phyloP scores from a whole-genome alignment of 2,797 vertebrate species.

The Pseudochaenichthys georgianus region DNA sequence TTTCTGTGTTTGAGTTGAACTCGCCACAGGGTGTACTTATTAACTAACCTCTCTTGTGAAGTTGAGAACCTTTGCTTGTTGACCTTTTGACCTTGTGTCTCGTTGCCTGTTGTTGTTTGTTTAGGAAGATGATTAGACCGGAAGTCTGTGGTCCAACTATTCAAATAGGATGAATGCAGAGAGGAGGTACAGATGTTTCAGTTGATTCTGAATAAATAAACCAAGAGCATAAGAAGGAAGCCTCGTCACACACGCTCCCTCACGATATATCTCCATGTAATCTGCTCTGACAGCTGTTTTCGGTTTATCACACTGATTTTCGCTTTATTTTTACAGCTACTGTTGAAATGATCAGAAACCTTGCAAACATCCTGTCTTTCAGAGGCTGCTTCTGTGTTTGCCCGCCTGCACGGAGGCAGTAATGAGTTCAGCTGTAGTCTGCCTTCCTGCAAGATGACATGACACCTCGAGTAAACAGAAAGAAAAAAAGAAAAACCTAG shows the following conservation, averaged over 20 bases:
- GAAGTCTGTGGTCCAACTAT: background rate
- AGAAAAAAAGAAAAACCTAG: constrained; percentile 7
- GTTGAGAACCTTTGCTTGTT: background rate
- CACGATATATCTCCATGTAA: background rate
- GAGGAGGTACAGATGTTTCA: background rate
- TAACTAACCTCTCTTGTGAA: background rate
- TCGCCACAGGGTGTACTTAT: too few relatives aligned
- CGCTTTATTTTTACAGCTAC: background rate
- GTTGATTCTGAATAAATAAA: constrained; percentile 1
- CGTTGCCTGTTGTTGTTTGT: background rate
- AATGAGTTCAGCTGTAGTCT: constrained; percentile 62
- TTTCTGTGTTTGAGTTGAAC: too few relatives aligned
- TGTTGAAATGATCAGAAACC: constrained; percentile 9
- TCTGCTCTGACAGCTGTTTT: background rate
- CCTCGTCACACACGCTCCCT: background rate
- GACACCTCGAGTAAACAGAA: constrained; percentile 63
- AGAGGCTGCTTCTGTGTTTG: constrained; percentile 36
- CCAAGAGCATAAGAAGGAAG: background rate
- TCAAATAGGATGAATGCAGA: background rate
- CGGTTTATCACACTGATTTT: background rate
- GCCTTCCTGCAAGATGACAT: constrained; percentile 44
- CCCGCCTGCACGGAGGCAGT: constrained; percentile 34
- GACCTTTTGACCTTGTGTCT: background rate
- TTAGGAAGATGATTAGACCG: too few relatives aligned
- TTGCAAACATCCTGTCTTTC: constrained; percentile 30